phyloP scores from a whole-genome alignment of 2,888 invertebrate species.

The Drymonia ruficornis region DNA sequence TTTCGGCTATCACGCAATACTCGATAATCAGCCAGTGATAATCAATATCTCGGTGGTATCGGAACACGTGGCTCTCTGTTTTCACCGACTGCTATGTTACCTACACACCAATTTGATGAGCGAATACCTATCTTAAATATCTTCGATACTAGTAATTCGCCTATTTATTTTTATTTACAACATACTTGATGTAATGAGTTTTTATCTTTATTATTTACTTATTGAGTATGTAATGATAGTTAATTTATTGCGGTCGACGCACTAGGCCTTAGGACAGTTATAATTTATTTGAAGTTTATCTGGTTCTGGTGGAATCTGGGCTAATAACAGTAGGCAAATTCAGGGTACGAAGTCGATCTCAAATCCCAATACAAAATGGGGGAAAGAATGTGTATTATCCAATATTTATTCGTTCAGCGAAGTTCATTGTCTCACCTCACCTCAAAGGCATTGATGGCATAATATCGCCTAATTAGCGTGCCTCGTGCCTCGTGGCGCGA shows the following conservation, averaged over 20 bases:
- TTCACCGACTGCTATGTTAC: background rate
- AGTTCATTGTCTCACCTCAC: background rate
- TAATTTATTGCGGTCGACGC: background rate
- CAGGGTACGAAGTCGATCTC: too few species aligned
- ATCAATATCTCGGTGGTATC: background rate
- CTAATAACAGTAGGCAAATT: too few species aligned
- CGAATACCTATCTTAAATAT: background rate
- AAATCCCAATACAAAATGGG: too few species aligned
- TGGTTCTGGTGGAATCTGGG: too few species aligned
- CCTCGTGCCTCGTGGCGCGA: background rate
- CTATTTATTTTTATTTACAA: too few species aligned
- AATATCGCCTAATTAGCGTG: background rate
- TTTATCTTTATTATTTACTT: background rate
- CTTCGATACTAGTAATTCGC: background rate
- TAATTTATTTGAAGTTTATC: too few species aligned
- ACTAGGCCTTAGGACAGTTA: background rate
- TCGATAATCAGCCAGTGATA: background rate
- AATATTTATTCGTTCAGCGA: background rate
- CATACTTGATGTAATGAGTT: too few species aligned
- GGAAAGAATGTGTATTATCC: background rate
- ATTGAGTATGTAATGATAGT: background rate
- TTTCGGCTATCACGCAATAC: conserved; percentile 2
- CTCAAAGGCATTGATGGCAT: background rate
- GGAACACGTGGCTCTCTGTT: background rate
- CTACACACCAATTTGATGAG: background rate